A percentile compares a stretch with the other conserved stretches of the same genome.
phyloP scores from a whole-genome alignment of 2,797 vertebrate genomes.

The Erpetoichthys calabaricus region DNA sequence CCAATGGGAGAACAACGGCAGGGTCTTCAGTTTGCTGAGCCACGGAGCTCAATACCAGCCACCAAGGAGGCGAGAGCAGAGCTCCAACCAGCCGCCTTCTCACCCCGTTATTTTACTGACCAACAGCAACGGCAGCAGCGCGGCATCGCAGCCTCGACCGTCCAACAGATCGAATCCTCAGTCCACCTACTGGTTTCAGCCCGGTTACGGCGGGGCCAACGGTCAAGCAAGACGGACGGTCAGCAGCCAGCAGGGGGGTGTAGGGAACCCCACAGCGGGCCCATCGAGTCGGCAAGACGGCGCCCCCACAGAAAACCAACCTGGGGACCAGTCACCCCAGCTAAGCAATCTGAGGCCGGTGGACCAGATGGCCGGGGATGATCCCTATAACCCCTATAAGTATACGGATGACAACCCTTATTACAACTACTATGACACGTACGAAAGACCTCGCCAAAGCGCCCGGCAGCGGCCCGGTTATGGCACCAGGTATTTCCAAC shows the following conservation, averaged over 20 bases:
- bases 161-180: constrained; percentile 6
- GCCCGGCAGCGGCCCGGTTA: constrained; percentile 69
- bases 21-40: constrained; percentile 66
- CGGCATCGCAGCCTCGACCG: not conserved
- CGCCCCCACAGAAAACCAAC: constrained; percentile 15
- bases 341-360: constrained; percentile 31
- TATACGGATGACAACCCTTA: constrained; percentile 66
- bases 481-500: constrained; percentile 79
- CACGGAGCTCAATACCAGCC: constrained; percentile 62
- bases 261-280: constrained; percentile 22
- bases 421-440: constrained; percentile 81
- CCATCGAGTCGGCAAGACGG: constrained; percentile 18
- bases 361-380: constrained; percentile 67
- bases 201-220: constrained; percentile 26
- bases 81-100: constrained; percentile 26
- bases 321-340: constrained; percentile 3
- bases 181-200: constrained; percentile 45
- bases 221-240: constrained; percentile 10
- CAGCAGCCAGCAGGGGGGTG: not conserved
- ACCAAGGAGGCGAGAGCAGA: constrained; percentile 43
- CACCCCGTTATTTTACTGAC: constrained; percentile 33
- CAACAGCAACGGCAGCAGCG: constrained; percentile 31
- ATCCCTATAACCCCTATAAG: constrained; percentile 77
- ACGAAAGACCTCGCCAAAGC: constrained; percentile 62
- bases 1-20: constrained; percentile 78